Evolutionary conservation across 2,888 invertebrate species (phyloP).

Genomic region (Pheosia gnoma): DNA sequence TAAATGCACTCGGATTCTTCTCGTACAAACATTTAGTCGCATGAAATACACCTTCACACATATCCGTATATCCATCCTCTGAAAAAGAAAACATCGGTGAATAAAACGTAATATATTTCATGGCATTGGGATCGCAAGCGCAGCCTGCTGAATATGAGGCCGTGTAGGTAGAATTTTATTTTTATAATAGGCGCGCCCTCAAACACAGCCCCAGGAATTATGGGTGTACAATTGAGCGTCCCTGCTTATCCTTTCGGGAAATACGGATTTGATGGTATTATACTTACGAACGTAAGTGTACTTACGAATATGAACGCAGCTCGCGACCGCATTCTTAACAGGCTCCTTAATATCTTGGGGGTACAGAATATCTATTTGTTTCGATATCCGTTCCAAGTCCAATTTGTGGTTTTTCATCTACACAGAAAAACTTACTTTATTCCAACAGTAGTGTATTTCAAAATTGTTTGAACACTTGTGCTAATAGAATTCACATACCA

Average conservation of each 20-base stretch:
- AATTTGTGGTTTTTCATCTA: slow-evolving; percentile 69
- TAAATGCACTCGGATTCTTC: slow-evolving; percentile 62
- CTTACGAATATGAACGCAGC: slow-evolving; percentile 67
- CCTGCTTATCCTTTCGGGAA: too few species aligned
- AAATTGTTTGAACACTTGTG: too few species aligned
- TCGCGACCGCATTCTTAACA: slow-evolving; percentile 52
- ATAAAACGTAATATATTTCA: neutral
- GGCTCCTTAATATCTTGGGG: slow-evolving; percentile 62
- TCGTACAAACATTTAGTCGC: slow-evolving; percentile 70
- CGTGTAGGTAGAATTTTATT: neutral
- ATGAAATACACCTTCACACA: slow-evolving; percentile 66
- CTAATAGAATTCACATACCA: slow-evolving; percentile 47
- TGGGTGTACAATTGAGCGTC: too few species aligned
- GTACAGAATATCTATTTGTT: slow-evolving; percentile 69
- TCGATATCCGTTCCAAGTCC: slow-evolving; percentile 58
- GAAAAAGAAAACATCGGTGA: slow-evolving; percentile 40
- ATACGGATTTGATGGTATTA: neutral
- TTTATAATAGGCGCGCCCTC: too few species aligned
- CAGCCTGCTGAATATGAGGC: neutral
- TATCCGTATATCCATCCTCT: slow-evolving; percentile 67
- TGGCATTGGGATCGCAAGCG: neutral
- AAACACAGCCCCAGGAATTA: too few species aligned
- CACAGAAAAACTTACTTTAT: slow-evolving; percentile 6
- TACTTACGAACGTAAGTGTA: slow-evolving; percentile 20
- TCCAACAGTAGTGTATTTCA: too few species aligned